phyloP scores from a whole-genome alignment of 2,888 invertebrate genomes.

The Tetragonula carbonaria region DNA sequence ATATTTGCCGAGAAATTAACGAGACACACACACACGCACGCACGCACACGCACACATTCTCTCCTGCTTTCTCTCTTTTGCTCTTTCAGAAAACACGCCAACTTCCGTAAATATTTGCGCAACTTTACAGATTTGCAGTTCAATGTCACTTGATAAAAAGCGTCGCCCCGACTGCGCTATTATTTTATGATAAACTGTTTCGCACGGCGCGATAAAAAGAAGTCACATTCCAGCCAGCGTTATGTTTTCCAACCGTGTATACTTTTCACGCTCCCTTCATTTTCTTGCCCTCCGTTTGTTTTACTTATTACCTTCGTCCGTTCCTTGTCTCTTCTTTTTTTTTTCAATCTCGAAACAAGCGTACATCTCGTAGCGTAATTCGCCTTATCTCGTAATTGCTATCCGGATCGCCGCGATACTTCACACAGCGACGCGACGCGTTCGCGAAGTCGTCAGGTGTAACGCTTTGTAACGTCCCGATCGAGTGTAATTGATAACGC shows the following conservation, averaged over 20 bases:
- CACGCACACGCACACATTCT: too few species aligned
- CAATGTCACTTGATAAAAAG: not conserved
- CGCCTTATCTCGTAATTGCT: slow-evolving; percentile 10
- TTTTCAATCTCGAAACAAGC: not conserved
- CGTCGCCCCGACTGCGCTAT: not conserved
- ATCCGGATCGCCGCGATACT: not conserved
- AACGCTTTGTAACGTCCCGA: not conserved
- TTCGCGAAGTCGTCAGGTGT: slow-evolving; percentile 16
- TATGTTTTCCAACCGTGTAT: not conserved
- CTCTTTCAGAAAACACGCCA: not conserved
- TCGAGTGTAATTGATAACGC: slow-evolving; percentile 3
- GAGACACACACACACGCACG: not conserved
- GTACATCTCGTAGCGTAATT: not conserved
- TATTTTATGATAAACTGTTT: not conserved
- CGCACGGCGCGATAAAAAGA: not conserved
- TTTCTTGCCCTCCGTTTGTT: not conserved
- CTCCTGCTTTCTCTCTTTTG: not conserved
- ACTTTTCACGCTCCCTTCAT: not conserved
- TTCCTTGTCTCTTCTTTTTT: not conserved
- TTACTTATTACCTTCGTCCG: not conserved
- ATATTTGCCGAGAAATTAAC: not conserved
- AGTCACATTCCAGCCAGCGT: not conserved
- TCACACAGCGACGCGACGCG: not conserved
- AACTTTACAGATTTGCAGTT: not conserved
- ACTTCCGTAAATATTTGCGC: not conserved